These are phyloP conservation scores for Chaetorhynchus papuensis DNA, from an alignment of 2,113 vertebrate genomes.

Conservation along the genomic window DNA sequence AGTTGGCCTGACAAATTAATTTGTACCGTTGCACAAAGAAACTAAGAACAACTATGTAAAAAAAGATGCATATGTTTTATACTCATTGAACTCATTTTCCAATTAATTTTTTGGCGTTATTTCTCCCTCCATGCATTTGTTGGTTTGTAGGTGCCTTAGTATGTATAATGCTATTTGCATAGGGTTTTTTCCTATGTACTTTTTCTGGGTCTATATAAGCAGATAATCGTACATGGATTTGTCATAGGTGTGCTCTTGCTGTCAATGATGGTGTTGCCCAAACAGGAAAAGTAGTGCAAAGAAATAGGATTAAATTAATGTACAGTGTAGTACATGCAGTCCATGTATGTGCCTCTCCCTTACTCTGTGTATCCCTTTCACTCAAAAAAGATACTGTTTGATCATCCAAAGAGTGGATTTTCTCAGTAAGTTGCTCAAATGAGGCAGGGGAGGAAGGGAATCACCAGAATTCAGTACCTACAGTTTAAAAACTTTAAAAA, in stretches of 20 bases:
- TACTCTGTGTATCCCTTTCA: neutral
- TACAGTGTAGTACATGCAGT: neutral
- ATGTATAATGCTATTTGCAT: neutral
- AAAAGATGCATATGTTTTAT: neutral
- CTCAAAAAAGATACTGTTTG: neutral
- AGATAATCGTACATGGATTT: neutral
- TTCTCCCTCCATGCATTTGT: neutral
- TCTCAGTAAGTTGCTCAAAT: neutral
- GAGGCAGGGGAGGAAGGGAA: neutral
- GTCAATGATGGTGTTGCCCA: neutral
- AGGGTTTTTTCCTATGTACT: neutral
- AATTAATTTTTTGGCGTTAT: neutral
- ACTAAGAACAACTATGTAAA: neutral
- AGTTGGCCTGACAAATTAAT: neutral
- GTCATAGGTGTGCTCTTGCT: neutral
- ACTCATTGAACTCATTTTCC: neutral
- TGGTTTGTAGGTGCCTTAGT: neutral
- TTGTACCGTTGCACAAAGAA: neutral
- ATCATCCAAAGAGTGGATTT: neutral
- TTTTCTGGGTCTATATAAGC: neutral
- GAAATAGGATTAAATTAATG: neutral
- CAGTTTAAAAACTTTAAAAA: neutral
- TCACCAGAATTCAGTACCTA: neutral
- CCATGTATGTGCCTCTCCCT: neutral
- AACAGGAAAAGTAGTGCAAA: neutral